Conservation (phyloP, 2,113 vertebrate species). For the Elephas maximus region DNA sequence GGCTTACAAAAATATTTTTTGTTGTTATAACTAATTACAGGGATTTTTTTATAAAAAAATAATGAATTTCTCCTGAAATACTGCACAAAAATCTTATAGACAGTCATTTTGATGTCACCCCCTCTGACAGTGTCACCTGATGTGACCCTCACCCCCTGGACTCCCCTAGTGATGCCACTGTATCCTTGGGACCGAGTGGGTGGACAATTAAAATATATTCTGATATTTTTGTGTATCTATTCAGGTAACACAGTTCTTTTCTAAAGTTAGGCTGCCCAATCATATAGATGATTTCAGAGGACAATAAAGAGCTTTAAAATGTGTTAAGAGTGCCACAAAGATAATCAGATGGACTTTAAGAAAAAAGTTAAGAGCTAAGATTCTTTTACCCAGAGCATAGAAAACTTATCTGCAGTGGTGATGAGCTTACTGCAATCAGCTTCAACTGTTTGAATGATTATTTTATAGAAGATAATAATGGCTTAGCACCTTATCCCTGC, state of each 20-base stretch:
- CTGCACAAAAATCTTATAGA: too few relatives aligned
- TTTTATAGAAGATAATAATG: background rate
- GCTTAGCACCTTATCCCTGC: background rate
- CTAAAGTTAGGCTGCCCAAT: background rate
- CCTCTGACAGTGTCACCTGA: too few relatives aligned
- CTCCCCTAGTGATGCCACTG: too few relatives aligned
- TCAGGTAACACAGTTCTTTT: constrained; percentile 39
- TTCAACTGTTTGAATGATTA: constrained; percentile 47
- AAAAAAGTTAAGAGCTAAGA: constrained; percentile 14
- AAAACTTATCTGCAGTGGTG: background rate
- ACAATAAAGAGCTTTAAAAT: constrained; percentile 46
- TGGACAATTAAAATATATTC: constrained; percentile 5
- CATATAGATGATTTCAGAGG: constrained; percentile 22
- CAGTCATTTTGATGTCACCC: too few relatives aligned
- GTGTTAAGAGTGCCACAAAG: constrained; percentile 38
- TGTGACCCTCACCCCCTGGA: too few relatives aligned
- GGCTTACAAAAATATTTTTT: too few relatives aligned
- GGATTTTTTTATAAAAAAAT: too few relatives aligned
- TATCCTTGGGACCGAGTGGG: background rate
- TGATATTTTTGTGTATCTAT: constrained; percentile 42
- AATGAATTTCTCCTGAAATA: too few relatives aligned
- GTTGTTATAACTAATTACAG: too few relatives aligned
- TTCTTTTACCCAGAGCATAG: constrained; percentile 6
- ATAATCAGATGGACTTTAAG: background rate
- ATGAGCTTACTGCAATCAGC: constrained; percentile 19